Conservation (phyloP, 2,888 invertebrate genomes). For the Ecliptopera silaceata region DNA sequence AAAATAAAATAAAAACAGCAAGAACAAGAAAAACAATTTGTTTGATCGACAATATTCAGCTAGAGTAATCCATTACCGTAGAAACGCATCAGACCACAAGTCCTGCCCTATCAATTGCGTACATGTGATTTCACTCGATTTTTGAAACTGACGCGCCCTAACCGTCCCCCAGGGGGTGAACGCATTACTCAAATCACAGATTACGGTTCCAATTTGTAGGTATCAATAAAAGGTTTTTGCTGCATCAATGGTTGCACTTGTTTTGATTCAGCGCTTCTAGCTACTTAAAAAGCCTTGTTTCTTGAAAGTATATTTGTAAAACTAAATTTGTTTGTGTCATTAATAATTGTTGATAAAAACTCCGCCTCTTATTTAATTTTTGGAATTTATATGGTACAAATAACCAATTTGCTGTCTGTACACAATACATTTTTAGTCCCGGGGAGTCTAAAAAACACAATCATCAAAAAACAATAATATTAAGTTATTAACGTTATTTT, state of each 20-base stretch:
- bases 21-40: neutral
- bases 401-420: too few relatives aligned
- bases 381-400: too few relatives aligned
- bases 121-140: conserved; percentile 81
- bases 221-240: conserved; percentile 41
- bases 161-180: conserved; percentile 50
- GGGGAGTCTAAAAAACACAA: too few relatives aligned
- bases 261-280: neutral
- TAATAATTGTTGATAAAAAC: too few relatives aligned
- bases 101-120: conserved; percentile 73
- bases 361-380: too few relatives aligned
- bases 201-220: conserved; percentile 51
- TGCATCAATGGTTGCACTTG: conserved; percentile 33
- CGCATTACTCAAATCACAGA: conserved; percentile 71
- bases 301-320: too few relatives aligned
- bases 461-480: too few relatives aligned
- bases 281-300: neutral
- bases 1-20: too few relatives aligned
- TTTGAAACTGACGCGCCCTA: conserved; percentile 80
- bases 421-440: too few relatives aligned
- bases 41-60: neutral
- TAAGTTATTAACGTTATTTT: too few relatives aligned
- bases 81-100: conserved; percentile 31
- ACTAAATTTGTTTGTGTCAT: too few relatives aligned
- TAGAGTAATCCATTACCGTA: conserved; percentile 50